A percentile compares a stretch with the other conserved stretches of the same genome.
phyloP scores from a whole-genome alignment of 2,797 vertebrate species.

The Cryptoprocta ferox region DNA sequence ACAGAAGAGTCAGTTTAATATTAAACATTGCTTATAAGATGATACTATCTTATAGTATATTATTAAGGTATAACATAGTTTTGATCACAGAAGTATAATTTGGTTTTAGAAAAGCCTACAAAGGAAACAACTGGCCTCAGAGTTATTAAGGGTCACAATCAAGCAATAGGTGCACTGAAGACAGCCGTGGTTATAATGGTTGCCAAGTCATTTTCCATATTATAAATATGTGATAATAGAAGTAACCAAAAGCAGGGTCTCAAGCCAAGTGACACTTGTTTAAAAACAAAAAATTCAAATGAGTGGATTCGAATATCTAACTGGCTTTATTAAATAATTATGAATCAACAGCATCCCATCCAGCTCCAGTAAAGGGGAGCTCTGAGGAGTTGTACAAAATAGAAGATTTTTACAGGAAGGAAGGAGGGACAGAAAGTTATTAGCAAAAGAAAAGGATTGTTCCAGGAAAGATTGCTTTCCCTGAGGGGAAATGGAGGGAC shows the following conservation, averaged over 20 bases:
- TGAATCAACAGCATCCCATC: not conserved
- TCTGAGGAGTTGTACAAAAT: not conserved
- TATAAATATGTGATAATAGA: not conserved
- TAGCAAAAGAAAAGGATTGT: not conserved
- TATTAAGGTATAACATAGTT: not conserved
- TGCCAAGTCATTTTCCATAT: not conserved
- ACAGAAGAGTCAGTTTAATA: not conserved
- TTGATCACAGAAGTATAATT: not conserved
- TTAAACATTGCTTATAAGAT: not conserved
- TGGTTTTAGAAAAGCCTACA: not conserved
- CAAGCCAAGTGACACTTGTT: not conserved
- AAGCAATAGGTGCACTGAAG: not conserved
- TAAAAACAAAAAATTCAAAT: not conserved
- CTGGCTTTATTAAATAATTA: not conserved
- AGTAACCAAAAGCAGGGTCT: not conserved
- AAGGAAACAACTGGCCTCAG: not conserved
- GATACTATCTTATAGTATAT: not conserved
- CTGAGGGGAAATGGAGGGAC: not conserved
- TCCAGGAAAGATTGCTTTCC: not conserved
- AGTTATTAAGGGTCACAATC: not conserved
- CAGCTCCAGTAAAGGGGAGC: not conserved
- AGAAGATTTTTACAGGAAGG: not conserved
- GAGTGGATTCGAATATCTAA: not conserved
- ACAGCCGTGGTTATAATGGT: not conserved
- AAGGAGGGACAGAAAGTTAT: not conserved